Evolutionary conservation across 2,113 vertebrate genomes (phyloP).

Genomic region (Engystomops pustulosus): DNA sequence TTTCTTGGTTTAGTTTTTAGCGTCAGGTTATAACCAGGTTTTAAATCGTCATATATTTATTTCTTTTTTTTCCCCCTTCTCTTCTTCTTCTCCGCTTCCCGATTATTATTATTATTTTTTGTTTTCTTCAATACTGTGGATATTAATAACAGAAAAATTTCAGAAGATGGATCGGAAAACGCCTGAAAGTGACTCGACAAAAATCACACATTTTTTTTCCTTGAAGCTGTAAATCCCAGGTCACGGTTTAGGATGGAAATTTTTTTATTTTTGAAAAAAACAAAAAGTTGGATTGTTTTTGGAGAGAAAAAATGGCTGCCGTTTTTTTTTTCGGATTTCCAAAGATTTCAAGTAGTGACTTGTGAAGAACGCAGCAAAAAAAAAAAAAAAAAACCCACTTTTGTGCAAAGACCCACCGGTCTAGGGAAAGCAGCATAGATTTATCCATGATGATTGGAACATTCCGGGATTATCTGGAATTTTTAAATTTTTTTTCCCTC

Average conservation of each 20-base stretch:
- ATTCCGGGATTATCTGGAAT: background rate
- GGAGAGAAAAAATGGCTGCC: background rate
- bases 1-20: conserved; percentile 87
- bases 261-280: too few species aligned
- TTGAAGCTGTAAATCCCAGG: background rate
- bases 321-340: background rate
- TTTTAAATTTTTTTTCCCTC: background rate
- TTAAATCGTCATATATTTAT: conserved; percentile 77
- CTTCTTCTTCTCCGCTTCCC: conserved; percentile 76
- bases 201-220: background rate
- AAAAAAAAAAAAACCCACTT: too few species aligned
- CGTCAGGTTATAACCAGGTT: conserved; percentile 85
- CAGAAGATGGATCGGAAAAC: conserved; percentile 81
- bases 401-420: background rate
- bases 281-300: background rate
- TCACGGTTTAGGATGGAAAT: too few species aligned
- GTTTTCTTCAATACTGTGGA: conserved; percentile 87
- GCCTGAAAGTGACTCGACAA: conserved; percentile 68
- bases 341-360: background rate
- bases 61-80: conserved; percentile 67
- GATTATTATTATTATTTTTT: conserved; percentile 76
- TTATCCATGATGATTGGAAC: background rate
- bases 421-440: background rate
- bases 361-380: background rate
- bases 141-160: conserved; percentile 82